Base-by-base conservation (phyloP, 2,888 invertebrate species). In the Lamproptera curius region DNA sequence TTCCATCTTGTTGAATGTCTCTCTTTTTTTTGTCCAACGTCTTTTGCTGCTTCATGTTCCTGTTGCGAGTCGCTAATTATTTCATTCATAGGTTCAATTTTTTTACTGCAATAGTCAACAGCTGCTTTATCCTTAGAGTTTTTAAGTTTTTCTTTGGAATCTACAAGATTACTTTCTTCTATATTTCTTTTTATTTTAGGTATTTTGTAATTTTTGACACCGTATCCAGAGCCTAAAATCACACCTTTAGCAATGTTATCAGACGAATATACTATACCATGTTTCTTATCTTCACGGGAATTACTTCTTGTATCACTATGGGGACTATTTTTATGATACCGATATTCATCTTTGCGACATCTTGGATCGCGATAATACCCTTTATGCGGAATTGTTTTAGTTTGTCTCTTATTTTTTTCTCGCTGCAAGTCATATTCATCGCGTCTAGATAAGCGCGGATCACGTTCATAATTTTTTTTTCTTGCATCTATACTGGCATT, bases 191-290 rank as follows among this genome's bases (percentile, higher is more conserved):
- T 87, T 34, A 87, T 80, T 71, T 89, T 88, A 0, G 88, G 86
- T 55, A 88, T 87, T 65, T 81, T 88, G 53, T 85, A 88, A 61
- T 87, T 88, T 67, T 78, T 84, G 0, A 87, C 85, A 28, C 82
- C 83, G 61, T 73, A 79, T 1, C 82, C 78, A 15, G 78, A 67
- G 34, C 76, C 70, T 52, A 85, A 68, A 52, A 80, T 75, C 23
- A 73, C 72, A 14, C 80, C 85, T 51, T 73, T 82, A 2, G 79
- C 76, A 51, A 85, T 82, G 52, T 80, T 85, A 44, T 83, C 84
- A 62, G 65, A 79, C 0, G 86, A 82, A 65, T 85, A 86, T 4
- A 80, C 71, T 39, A 85, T 82, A 10, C 85, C 86, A 50, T 69
- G 56, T 51, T 54, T 63, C 62, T 58, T 67, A 36, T 44, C 46